phyloP scores from a whole-genome alignment of 2,888 invertebrate species.

The Diarsia rubi region DNA sequence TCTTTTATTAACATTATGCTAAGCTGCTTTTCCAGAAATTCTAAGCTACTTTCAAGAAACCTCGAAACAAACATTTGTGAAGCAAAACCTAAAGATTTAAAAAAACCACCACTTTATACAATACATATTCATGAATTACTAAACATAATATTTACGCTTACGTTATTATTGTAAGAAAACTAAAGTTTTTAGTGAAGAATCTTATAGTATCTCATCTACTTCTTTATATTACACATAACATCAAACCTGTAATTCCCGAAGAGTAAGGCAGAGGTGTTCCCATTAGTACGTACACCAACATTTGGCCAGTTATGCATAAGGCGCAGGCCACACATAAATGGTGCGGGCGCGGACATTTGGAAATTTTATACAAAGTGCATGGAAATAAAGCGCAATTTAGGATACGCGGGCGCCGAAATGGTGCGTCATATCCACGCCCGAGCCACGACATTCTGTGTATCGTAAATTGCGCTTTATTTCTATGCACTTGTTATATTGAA shows the following conservation, averaged over 20 bases:
- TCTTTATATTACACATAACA: neutral
- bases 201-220: neutral
- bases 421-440: too few species aligned
- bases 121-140: constrained; percentile 28
- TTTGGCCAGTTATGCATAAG: too few species aligned
- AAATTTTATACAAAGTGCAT: too few species aligned
- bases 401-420: too few species aligned
- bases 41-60: constrained; percentile 5
- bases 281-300: too few species aligned
- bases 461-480: too few species aligned
- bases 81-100: constrained; percentile 13
- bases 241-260: neutral
- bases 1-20: constrained; percentile 5
- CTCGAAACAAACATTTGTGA: neutral
- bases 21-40: neutral
- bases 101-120: constrained; percentile 24
- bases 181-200: neutral
- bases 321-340: too few species aligned
- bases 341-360: too few species aligned
- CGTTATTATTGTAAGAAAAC: neutral
- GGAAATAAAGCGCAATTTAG: too few species aligned
- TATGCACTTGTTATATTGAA: too few species aligned
- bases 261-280: too few species aligned
- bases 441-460: too few species aligned
- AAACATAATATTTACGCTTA: neutral